Evolutionary conservation across 2,888 invertebrate genomes (phyloP).

Genomic region (Carcina quercana): DNA sequence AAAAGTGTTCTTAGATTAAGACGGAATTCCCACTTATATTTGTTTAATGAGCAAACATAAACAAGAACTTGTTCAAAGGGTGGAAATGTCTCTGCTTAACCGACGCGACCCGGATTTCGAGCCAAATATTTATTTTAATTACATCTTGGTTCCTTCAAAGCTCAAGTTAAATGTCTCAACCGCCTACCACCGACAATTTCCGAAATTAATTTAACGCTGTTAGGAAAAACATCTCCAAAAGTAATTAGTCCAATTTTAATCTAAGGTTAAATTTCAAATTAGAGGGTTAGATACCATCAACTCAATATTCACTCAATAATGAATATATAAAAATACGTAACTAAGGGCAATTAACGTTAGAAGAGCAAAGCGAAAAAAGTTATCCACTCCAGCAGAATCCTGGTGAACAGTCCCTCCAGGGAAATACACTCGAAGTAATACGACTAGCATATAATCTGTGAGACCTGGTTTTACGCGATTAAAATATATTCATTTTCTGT

Average conservation of each 20-base stretch:
- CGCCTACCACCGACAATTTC: slow-evolving; percentile 36
- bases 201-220: slow-evolving; percentile 31
- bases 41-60: slow-evolving; percentile 70
- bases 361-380: slow-evolving; percentile 16
- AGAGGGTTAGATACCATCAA: background rate
- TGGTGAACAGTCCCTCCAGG: slow-evolving; percentile 34
- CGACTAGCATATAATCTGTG: slow-evolving; percentile 41
- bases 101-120: slow-evolving; percentile 63
- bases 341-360: background rate
- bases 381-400: slow-evolving; percentile 28
- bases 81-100: slow-evolving; percentile 66
- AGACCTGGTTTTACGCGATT: slow-evolving; percentile 31
- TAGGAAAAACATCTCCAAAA: background rate
- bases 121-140: slow-evolving; percentile 74
- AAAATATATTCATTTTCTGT: slow-evolving; percentile 29
- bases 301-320: background rate
- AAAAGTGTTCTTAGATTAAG: slow-evolving; percentile 51
- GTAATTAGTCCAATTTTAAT: background rate
- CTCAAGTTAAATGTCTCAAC: slow-evolving; percentile 46
- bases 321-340: background rate
- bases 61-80: slow-evolving; percentile 71
- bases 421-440: slow-evolving; percentile 37
- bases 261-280: background rate
- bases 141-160: slow-evolving; percentile 58
- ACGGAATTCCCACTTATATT: slow-evolving; percentile 60